Evolutionary conservation across 2,888 invertebrate species (phyloP).

Genomic region (Cryptosula pallasiana): DNA sequence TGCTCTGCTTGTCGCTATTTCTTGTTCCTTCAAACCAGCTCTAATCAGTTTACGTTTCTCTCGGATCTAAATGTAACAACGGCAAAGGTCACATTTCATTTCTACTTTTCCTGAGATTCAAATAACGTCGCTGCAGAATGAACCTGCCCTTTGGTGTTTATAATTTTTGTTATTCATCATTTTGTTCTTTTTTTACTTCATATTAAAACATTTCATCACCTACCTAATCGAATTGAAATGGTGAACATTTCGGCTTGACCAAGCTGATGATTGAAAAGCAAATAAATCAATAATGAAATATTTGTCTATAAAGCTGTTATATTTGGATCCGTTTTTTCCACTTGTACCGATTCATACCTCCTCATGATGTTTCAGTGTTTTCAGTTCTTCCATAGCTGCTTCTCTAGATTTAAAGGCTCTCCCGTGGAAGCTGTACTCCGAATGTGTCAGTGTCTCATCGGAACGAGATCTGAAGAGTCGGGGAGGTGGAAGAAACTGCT

Average conservation of each 20-base stretch:
- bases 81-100: background rate
- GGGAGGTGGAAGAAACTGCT: background rate
- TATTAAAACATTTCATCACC: too few relatives aligned
- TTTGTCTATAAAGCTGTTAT: too few relatives aligned
- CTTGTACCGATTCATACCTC: constrained; percentile 16
- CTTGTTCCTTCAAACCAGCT: background rate
- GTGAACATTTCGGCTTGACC: too few relatives aligned
- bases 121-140: too few relatives aligned
- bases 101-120: too few relatives aligned
- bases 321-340: too few relatives aligned
- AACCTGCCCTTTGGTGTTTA: too few relatives aligned
- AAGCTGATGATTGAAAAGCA: too few relatives aligned
- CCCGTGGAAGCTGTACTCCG: constrained; percentile 78
- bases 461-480: constrained; percentile 41
- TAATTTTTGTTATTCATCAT: too few relatives aligned
- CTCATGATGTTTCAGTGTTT: constrained; percentile 5
- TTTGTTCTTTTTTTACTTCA: too few relatives aligned
- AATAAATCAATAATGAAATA: too few relatives aligned
- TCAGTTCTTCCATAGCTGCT: constrained; percentile 22
- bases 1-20: background rate
- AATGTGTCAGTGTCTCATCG: constrained; percentile 50
- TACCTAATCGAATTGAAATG: too few relatives aligned
- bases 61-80: background rate
- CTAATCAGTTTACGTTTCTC: constrained; percentile 11
- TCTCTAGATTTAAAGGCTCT: constrained; percentile 54